A percentile compares a stretch with the other conserved stretches of the same genome.
These are phyloP conservation scores for Mesoligia furuncula DNA, from an alignment of 2,888 invertebrate species.

Conservation along the genomic window DNA sequence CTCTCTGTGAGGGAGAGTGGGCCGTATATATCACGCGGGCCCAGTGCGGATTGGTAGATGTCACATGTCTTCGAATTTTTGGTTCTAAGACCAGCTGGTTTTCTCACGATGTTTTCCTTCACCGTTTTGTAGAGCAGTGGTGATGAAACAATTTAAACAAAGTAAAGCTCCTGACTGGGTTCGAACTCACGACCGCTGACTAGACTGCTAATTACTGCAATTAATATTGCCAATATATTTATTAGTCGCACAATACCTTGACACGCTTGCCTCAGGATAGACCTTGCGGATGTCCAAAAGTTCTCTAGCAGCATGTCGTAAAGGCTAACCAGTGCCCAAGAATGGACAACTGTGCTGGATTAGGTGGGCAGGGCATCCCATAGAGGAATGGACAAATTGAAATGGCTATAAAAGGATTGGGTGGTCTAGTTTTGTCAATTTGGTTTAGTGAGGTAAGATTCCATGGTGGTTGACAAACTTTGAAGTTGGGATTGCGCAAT, in stretches of 20 bases:
- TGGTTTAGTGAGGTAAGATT: not conserved
- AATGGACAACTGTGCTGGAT: conserved; percentile 5
- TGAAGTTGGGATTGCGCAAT: not conserved
- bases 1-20: no score
- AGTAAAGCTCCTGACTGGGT: no score
- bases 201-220: not conserved
- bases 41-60: no score
- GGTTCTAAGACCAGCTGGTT: no score
- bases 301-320: conserved; percentile 1
- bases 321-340: conserved; percentile 31
- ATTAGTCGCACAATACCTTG: conserved; percentile 33
- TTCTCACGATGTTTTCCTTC: no score
- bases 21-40: not conserved
- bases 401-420: conserved; percentile 12
- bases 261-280: conserved; percentile 8
- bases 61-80: no score
- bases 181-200: no score
- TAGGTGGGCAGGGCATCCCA: not conserved
- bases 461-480: not conserved
- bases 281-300: conserved; percentile 42
- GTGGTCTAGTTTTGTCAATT: conserved; percentile 10
- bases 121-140: no score
- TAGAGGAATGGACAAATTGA: not conserved
- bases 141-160: no score
- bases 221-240: conserved; percentile 26